phyloP scores from a whole-genome alignment of 2,888 invertebrate species.

The Altica lythri region DNA sequence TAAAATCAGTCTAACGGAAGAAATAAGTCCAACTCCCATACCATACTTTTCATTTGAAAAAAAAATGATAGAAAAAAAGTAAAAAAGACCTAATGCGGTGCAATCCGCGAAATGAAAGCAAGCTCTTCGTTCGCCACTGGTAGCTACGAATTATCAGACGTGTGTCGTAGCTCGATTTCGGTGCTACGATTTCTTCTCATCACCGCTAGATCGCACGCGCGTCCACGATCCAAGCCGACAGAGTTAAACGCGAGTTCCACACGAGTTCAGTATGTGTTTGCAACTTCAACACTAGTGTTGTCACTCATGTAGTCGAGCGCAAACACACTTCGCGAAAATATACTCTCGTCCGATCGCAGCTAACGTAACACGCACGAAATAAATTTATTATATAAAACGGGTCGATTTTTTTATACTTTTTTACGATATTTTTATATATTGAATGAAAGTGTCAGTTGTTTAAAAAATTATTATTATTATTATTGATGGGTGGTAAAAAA shows the following conservation, averaged over 20 bases:
- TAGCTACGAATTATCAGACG: slow-evolving; percentile 18
- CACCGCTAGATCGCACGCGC: slow-evolving; percentile 61
- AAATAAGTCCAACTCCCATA: no score
- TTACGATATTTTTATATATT: neutral
- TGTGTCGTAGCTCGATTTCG: slow-evolving; percentile 31
- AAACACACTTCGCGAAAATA: slow-evolving; percentile 51
- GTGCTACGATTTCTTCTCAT: slow-evolving; percentile 35
- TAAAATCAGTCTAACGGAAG: no score
- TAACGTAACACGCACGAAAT: no score
- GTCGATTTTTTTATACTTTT: neutral
- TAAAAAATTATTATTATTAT: neutral
- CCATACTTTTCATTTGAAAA: no score
- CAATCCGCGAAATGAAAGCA: slow-evolving; percentile 36
- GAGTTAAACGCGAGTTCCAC: slow-evolving; percentile 50
- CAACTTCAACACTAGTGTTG: slow-evolving; percentile 52
- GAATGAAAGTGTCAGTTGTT: slow-evolving; percentile 16
- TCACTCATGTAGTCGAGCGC: slow-evolving; percentile 45
- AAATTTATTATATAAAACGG: slow-evolving; percentile 10
- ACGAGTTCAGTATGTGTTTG: slow-evolving; percentile 62
- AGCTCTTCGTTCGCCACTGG: slow-evolving; percentile 24
- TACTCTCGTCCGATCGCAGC: no score
- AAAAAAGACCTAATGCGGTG: slow-evolving; percentile 34
- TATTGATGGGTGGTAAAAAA: slow-evolving; percentile 9
- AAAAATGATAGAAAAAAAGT: slow-evolving; percentile 24
- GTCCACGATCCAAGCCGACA: slow-evolving; percentile 56